Evolutionary conservation across 2,113 vertebrate genomes (phyloP).

Genomic region (Catagonus wagneri): DNA sequence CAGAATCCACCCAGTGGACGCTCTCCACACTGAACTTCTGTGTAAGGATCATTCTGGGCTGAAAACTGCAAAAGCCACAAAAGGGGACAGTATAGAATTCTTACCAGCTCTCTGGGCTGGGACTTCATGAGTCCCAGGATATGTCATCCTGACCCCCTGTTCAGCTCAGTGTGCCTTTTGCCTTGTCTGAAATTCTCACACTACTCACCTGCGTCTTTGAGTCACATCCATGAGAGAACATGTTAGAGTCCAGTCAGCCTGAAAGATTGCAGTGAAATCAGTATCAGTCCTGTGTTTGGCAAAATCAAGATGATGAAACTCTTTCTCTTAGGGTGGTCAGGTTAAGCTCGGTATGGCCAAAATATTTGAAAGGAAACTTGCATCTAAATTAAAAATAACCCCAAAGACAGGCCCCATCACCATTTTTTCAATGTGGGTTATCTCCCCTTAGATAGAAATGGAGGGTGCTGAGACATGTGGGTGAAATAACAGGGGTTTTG

Average conservation of each 20-base stretch:
- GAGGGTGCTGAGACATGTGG: neutral
- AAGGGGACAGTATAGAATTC: neutral
- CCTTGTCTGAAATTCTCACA: neutral
- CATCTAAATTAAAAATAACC: constrained; percentile 1
- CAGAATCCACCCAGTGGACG: neutral
- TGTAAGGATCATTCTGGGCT: neutral
- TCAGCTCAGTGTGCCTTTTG: neutral
- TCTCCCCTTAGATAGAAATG: neutral
- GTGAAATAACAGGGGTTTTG: neutral
- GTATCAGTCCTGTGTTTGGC: neutral
- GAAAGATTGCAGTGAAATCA: neutral
- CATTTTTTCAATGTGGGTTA: neutral
- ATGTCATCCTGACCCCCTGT: fast-evolving
- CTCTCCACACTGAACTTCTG: neutral
- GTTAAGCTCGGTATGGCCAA: neutral
- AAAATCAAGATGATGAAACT: neutral
- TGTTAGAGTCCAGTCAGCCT: neutral
- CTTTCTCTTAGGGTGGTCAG: neutral
- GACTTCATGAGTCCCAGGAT: neutral
- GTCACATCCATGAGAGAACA: neutral
- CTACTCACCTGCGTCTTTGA: neutral
- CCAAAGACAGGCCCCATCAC: neutral
- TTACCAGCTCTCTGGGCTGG: neutral
- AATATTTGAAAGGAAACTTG: constrained; percentile 19
- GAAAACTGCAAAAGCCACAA: neutral